phyloP scores from a whole-genome alignment of 2,797 vertebrate species.

The Bovichtus variegatus region DNA sequence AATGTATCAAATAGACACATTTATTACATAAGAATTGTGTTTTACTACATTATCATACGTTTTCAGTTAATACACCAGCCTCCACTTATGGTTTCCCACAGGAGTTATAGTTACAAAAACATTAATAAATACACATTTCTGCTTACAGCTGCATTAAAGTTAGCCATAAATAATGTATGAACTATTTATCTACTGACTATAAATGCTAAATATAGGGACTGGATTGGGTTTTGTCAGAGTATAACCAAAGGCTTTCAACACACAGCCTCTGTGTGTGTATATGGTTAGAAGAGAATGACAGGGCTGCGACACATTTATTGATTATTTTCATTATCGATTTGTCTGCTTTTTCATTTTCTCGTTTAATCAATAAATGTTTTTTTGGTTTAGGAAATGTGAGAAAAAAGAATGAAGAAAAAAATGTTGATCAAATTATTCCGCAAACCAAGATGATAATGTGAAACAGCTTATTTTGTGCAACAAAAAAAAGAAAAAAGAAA shows the following conservation, averaged over 20 bases:
- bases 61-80: not conserved
- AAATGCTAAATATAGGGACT: no score
- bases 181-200: not conserved
- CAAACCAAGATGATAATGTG: no score
- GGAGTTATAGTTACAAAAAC: no score
- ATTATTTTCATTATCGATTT: not conserved
- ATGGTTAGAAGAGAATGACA: not conserved
- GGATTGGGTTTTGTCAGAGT: no score
- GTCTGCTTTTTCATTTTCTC: no score
- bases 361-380: not conserved
- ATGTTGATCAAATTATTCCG: not conserved
- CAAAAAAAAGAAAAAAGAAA: no score
- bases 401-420: not conserved
- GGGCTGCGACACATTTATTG: not conserved
- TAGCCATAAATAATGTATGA: not conserved
- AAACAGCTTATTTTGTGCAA: no score
- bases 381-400: not conserved
- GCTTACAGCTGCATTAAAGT: not conserved
- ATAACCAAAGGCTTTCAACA: no score
- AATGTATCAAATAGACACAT: not conserved
- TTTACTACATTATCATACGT: not conserved
- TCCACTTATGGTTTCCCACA: no score
- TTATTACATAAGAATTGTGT: not conserved
- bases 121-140: not conserved
- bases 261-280: not conserved